Conservation (phyloP, 2,888 invertebrate genomes). For the Lydus trimaculatus region DNA sequence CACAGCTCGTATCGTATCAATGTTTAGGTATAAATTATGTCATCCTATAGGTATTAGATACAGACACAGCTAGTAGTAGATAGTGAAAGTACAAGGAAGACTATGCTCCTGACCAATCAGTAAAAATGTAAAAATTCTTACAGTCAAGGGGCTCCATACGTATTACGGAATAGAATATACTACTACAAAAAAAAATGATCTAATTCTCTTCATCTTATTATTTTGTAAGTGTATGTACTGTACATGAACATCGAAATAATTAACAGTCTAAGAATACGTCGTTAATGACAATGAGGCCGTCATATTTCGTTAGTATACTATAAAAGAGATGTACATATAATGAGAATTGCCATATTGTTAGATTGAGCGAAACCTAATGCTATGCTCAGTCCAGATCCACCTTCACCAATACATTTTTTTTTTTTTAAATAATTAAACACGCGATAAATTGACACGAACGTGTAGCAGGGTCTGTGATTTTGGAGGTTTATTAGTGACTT, state of each 20-base stretch:
- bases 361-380: conserved; percentile 46
- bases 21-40: conserved; percentile 41
- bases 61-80: conserved; percentile 48
- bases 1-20: conserved; percentile 52
- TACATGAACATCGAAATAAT: conserved; percentile 51
- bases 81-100: conserved; percentile 42
- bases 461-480: conserved; percentile 54
- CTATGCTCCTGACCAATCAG: conserved; percentile 38
- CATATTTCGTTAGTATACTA: conserved; percentile 47
- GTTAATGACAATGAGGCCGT: conserved; percentile 51
- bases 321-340: conserved; percentile 37
- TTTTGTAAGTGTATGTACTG: conserved; percentile 38
- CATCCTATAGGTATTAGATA: conserved; percentile 44
- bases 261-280: conserved; percentile 43
- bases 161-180: conserved; percentile 30
- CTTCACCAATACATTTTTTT: conserved; percentile 40
- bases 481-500: conserved; percentile 60
- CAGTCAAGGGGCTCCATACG: conserved; percentile 32
- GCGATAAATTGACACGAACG: conserved; percentile 57
- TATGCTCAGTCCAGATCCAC: conserved; percentile 46
- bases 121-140: conserved; percentile 45
- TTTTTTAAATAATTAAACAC: conserved; percentile 36
- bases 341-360: conserved; percentile 51
- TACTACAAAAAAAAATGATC: conserved; percentile 23
- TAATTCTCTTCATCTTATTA: conserved; percentile 20